Evolutionary conservation across 2,797 vertebrate genomes (phyloP), one percentile per base, ranked within the genome.

Genomic region (Anolis apletophallus): DNA sequence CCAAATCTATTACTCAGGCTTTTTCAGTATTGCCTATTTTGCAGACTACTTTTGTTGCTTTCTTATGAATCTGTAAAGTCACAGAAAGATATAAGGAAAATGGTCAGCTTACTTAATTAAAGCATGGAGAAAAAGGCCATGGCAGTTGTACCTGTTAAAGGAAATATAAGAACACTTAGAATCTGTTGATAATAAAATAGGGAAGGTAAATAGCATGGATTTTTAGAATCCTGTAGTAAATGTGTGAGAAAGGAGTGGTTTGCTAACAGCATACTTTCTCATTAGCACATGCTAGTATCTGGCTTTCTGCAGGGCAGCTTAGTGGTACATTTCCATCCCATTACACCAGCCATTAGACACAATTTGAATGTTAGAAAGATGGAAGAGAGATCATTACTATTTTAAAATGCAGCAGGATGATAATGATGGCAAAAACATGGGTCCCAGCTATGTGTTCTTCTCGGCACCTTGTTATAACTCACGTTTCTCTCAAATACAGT

Each of bases 41-140:
- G 67, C 75, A 91, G 88, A n/a, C 34, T 90, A 68, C 76, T 86
- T 46, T 83, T 84, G 14, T 67, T 89, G 19, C 55, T 91, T 83
- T 85, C 80, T 83, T 86, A 29, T 91, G 87, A 90, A 91, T 88
- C 88, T 91, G 29, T 59, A 68, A 85, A 93, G 88, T 71, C 80
- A 84, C 82, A 92, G 76, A 84, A 16, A 71, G 67, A 85, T 3
- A 7, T 74, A 40, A 90, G 84, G 26, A 88, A 93, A 94, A 91
- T 52, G 76, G 14, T 1, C 64, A 54, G 21, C 52, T 80, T 72
- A 61, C 84, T 81, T 93, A 90, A 93, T 93, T 93, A 88, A 36
- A 86, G 74, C 85, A 87, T 55, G 34, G 5, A 59, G 14, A 16
- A 1, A 59, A 91, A 92, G 77, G 88, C 84, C 57, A 83, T 78